Evolutionary conservation across 2,888 invertebrate species (phyloP).

Genomic region (Halictus quadricinctus): DNA sequence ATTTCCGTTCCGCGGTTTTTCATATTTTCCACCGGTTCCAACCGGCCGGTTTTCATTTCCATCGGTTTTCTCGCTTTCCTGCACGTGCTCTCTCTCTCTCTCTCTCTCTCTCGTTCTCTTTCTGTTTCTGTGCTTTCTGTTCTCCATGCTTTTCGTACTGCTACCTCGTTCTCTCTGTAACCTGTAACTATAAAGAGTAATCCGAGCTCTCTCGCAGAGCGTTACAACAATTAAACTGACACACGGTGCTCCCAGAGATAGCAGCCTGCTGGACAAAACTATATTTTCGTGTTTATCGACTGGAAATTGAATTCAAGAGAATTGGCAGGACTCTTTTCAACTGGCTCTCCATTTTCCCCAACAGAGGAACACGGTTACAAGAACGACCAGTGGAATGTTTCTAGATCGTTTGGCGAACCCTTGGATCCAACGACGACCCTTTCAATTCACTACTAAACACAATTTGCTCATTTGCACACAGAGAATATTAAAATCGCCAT

Average conservation of each 20-base stretch:
- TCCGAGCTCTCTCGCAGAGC: background rate
- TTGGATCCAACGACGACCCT: background rate
- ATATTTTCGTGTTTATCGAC: background rate
- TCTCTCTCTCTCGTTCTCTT: background rate
- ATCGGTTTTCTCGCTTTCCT: background rate
- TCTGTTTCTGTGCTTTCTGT: background rate
- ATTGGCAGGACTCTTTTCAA: background rate
- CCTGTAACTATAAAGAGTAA: constrained; percentile 5
- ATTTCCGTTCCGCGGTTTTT: constrained; percentile 4
- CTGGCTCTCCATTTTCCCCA: background rate
- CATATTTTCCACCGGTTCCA: constrained; percentile 9
- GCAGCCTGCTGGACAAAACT: background rate
- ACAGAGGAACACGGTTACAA: background rate
- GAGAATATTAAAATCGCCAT: too few species aligned
- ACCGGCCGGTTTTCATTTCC: background rate
- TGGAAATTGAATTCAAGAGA: background rate
- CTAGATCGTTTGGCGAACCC: background rate
- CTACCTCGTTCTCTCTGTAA: background rate
- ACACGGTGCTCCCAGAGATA: background rate
- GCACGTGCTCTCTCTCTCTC: background rate
- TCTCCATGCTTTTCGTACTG: background rate
- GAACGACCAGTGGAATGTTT: background rate
- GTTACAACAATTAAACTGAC: background rate
- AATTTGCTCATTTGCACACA: too few species aligned
- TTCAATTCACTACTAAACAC: too few species aligned